Evolutionary conservation across 1,140 invertebrate genomes (phyloP).

Genomic region (Formica exsecta): DNA sequence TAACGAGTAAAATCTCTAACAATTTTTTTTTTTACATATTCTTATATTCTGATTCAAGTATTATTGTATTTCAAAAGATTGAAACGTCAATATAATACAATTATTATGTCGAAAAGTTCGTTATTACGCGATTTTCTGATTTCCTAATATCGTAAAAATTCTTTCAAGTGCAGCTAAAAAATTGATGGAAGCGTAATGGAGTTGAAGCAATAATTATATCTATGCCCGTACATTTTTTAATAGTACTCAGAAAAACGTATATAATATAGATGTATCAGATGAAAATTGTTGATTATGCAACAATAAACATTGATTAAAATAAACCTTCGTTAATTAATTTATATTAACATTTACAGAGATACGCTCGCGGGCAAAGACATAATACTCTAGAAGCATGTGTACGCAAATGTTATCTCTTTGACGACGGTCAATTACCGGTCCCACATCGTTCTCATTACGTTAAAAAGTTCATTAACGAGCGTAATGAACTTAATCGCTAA

Average conservation of each 20-base stretch:
- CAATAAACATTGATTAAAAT: constrained; percentile 2
- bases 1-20: background rate
- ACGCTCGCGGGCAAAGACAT: background rate
- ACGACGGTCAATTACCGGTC: constrained; percentile 52
- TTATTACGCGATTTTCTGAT: constrained; percentile 15
- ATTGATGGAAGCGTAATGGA: constrained; percentile 41
- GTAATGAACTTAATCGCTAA: constrained; percentile 72
- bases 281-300: constrained; percentile 2
- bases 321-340: constrained; percentile 40
- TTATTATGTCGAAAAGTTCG: background rate
- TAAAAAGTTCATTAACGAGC: constrained; percentile 60
- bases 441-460: constrained; percentile 55
- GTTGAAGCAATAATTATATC: constrained; percentile 34
- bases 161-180: constrained; percentile 13
- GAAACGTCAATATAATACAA: background rate
- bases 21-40: background rate
- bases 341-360: background rate
- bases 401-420: constrained; percentile 61
- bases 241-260: background rate
- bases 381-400: constrained; percentile 16
- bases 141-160: background rate
- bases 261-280: background rate
- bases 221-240: constrained; percentile 32
- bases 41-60: background rate
- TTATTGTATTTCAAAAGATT: background rate